phyloP scores from a whole-genome alignment of 2,888 invertebrate species.

The Noctua janthina region DNA sequence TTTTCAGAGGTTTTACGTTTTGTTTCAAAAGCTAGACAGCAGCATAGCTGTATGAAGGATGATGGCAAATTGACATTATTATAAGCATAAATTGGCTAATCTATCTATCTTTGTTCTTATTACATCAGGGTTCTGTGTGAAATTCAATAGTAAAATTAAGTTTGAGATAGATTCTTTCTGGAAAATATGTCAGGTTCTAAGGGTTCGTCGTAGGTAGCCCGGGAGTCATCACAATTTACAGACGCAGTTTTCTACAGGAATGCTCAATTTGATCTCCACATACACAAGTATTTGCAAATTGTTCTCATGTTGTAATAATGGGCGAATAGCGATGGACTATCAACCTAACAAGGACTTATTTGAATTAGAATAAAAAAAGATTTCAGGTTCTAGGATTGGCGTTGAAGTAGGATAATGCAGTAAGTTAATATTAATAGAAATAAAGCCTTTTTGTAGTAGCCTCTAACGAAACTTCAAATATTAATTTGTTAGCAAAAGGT shows the following conservation, averaged over 20 bases:
- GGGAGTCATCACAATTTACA: slow-evolving; percentile 61
- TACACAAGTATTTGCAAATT: slow-evolving; percentile 74
- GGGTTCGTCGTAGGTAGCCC: slow-evolving; percentile 61
- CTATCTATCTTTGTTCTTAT: background rate
- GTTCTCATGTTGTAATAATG: slow-evolving; percentile 74
- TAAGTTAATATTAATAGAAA: background rate
- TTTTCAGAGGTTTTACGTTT: background rate
- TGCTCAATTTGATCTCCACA: slow-evolving; percentile 68
- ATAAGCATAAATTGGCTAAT: background rate
- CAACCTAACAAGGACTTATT: slow-evolving; percentile 73
- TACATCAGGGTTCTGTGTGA: background rate
- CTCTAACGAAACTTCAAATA: background rate
- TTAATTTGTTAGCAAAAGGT: background rate
- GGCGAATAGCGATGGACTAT: slow-evolving; percentile 65
- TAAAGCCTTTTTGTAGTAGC: background rate
- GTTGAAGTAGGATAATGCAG: background rate
- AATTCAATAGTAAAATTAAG: background rate
- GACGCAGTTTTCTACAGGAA: slow-evolving; percentile 61
- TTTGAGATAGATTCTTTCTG: background rate
- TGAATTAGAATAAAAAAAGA: slow-evolving; percentile 40
- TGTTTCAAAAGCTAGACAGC: background rate
- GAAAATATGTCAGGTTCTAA: background rate
- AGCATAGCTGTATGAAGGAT: background rate
- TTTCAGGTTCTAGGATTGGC: background rate
- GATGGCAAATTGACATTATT: background rate